A percentile compares a stretch with the other conserved stretches of the same genome.
Evolutionary conservation across 2,888 invertebrate species (phyloP).

Genomic region (Megalurothrips usitatus): DNA sequence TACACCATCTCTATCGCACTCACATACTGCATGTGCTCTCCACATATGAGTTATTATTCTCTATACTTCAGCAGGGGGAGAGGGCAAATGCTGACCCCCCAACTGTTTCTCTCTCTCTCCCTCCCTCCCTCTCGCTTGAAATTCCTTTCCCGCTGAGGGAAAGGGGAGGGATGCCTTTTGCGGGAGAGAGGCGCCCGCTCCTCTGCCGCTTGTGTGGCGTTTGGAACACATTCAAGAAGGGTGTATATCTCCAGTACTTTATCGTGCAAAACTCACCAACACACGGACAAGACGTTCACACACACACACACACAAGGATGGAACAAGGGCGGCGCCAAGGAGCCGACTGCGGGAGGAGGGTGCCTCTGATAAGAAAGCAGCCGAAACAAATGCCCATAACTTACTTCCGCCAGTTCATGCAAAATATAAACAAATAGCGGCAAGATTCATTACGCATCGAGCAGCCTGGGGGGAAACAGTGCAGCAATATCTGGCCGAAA

Average conservation of each 20-base stretch:
- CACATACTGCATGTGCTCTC: too few species aligned
- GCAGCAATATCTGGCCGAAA: too few species aligned
- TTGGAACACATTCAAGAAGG: constrained; percentile 26
- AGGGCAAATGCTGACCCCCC: too few species aligned
- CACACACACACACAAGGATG: not conserved
- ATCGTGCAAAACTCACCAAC: constrained; percentile 8
- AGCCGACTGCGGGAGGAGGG: not conserved
- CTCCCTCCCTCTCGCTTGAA: not conserved
- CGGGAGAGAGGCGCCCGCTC: not conserved
- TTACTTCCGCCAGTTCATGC: constrained; percentile 22
- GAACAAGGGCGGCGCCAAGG: not conserved
- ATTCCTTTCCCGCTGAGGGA: not conserved
- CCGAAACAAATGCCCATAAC: constrained; percentile 22
- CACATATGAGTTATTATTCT: not conserved
- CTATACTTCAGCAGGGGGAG: not conserved
- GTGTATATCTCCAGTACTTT: constrained; percentile 25
- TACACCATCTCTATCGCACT: too few species aligned
- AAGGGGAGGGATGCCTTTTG: not conserved
- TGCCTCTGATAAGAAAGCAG: constrained; percentile 23
- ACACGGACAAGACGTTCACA: not conserved
- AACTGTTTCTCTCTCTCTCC: not conserved
- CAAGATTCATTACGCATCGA: not conserved
- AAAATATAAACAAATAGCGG: constrained; percentile 20
- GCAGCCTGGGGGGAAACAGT: not conserved
- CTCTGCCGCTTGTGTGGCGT: not conserved